These are phyloP conservation scores for Drosophila suzukii DNA, from an alignment of 1,140 invertebrate genomes.

Conservation along the genomic window DNA sequence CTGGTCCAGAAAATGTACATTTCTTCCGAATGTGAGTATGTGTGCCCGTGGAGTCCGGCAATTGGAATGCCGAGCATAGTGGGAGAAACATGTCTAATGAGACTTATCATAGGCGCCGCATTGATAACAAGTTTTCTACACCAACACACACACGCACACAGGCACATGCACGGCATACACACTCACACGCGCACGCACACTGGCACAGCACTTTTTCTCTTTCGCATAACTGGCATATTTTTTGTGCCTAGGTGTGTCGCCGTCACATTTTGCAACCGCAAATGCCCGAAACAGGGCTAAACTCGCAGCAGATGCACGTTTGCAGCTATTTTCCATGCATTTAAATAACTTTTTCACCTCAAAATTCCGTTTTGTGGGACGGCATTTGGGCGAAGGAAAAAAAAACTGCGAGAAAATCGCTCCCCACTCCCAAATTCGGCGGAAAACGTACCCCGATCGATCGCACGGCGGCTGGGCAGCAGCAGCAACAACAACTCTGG, in stretches of 20 bases:
- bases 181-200: slow-evolving; percentile 56
- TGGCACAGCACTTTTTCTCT: slow-evolving; percentile 66
- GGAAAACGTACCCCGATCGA: slow-evolving; percentile 70
- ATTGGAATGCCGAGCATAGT: slow-evolving; percentile 48
- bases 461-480: slow-evolving; percentile 70
- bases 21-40: not conserved
- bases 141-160: slow-evolving; percentile 44
- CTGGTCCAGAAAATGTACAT: not conserved
- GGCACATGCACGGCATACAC: slow-evolving; percentile 37
- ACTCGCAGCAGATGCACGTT: slow-evolving; percentile 49
- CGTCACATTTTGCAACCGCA: slow-evolving; percentile 40
- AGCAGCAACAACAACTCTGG: slow-evolving; percentile 75
- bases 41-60: slow-evolving; percentile 1
- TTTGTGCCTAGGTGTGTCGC: slow-evolving; percentile 50
- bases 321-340: slow-evolving; percentile 9
- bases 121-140: slow-evolving; percentile 81
- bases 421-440: slow-evolving; percentile 30
- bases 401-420: slow-evolving; percentile 56
- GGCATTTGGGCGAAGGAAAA: slow-evolving; percentile 69
- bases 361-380: slow-evolving; percentile 49
- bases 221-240: slow-evolving; percentile 69
- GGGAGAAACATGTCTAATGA: slow-evolving; percentile 76
- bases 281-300: slow-evolving; percentile 46
- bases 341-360: slow-evolving; percentile 55
- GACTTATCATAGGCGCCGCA: slow-evolving; percentile 80